Evolutionary conservation across 2,113 vertebrate genomes (phyloP).

Genomic region (Thalassarche chlororhynchos): DNA sequence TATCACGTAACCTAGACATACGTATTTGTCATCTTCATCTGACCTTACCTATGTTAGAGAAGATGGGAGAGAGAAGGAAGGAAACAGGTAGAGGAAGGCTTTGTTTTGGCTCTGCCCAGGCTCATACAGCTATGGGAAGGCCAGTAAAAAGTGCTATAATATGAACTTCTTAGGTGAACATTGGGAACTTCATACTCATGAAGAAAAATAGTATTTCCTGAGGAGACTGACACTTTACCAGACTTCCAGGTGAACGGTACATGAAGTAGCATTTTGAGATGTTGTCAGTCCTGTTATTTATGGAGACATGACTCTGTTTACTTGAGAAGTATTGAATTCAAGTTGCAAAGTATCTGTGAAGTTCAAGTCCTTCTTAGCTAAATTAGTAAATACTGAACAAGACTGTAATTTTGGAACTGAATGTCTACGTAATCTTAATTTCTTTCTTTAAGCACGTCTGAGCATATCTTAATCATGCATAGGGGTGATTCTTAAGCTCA

Average conservation of each 20-base stretch:
- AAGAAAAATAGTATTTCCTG: background rate
- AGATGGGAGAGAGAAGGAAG: background rate
- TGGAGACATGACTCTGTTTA: background rate
- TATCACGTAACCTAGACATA: background rate
- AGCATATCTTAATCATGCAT: background rate
- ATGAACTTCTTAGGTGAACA: background rate
- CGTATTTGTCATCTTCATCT: background rate
- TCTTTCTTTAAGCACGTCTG: background rate
- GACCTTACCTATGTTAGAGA: background rate
- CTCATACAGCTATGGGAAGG: background rate
- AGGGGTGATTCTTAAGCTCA: background rate
- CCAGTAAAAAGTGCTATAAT: background rate
- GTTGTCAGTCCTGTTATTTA: background rate
- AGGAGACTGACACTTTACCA: background rate
- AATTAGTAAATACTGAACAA: background rate
- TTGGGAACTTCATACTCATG: background rate
- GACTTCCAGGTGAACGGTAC: background rate
- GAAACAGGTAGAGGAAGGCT: background rate
- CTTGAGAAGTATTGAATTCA: background rate
- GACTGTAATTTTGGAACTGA: background rate
- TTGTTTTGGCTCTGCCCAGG: background rate
- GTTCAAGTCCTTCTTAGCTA: background rate
- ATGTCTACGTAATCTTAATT: background rate
- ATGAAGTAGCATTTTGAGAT: background rate
- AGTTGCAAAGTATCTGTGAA: background rate